Evolutionary conservation across 2,888 invertebrate genomes (phyloP).

Genomic region (Melipona beecheii): DNA sequence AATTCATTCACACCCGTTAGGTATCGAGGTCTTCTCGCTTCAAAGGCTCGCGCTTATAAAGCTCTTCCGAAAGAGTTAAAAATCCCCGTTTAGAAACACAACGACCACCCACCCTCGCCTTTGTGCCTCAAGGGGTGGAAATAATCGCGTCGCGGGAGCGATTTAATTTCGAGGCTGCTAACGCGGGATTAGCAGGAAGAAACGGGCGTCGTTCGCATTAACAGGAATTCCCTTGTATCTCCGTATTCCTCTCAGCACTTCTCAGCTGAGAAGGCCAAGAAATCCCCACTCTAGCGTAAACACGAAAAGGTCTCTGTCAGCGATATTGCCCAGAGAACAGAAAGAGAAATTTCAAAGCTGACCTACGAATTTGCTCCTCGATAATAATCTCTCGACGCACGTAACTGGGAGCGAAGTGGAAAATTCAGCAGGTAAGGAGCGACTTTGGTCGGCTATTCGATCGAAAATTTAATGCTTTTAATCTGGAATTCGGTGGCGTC

Average conservation of each 20-base stretch:
- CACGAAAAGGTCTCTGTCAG: background rate
- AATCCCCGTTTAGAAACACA: background rate
- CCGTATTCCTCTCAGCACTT: background rate
- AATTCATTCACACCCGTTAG: no score
- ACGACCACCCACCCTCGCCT: background rate
- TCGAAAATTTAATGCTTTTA: no score
- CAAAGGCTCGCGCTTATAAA: background rate
- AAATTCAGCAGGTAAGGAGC: no score
- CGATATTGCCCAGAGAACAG: background rate
- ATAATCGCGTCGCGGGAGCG: constrained; percentile 45
- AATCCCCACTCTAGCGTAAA: constrained; percentile 5
- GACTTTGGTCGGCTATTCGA: no score
- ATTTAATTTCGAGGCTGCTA: constrained; percentile 38
- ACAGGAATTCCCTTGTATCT: constrained; percentile 48
- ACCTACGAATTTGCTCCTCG: no score
- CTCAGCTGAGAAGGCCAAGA: background rate
- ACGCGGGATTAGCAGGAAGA: constrained; percentile 31
- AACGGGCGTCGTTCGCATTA: constrained; percentile 44
- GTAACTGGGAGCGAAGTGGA: no score
- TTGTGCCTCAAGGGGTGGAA: constrained; percentile 21
- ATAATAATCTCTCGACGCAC: no score
- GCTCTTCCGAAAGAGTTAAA: background rate
- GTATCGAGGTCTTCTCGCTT: background rate
- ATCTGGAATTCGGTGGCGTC: no score
- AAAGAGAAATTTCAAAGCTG: no score